Evolutionary conservation across 2,113 vertebrate species (phyloP), one percentile per base, ranked within the genome.

Genomic region (Dunckerocampus dactyliophorus): DNA sequence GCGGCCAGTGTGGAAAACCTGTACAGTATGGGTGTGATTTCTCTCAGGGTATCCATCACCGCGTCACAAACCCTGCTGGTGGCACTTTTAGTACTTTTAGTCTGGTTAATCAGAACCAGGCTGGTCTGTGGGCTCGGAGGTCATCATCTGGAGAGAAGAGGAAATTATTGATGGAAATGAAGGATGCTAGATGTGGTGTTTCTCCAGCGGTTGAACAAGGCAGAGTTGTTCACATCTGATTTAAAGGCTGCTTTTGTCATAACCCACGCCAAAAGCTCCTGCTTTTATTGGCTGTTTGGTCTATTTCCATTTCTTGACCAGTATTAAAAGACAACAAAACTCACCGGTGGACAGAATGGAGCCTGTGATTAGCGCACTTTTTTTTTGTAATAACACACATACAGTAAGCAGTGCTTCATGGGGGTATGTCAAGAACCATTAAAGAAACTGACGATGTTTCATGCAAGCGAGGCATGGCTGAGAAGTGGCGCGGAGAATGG

Each of bases 41-140:
- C 85, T 81, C 84, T 87, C 72, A 91, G 89, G 90, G 89, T 80
- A 91, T 93, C 92, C 92, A 87, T 91, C 92, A 88, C 86, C 82
- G 90, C 87, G 76, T 71, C 61, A 69, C 80, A 85, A 80, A 83
- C 85, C 90, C 91, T 90, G 88, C 89, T 86, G 88, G 47, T 79
- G 89, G 87, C 83, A 74, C 89, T 89, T 78, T 66, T 45, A 46
- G 73, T 69, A 59, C 73, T 12, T 28, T 47, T 10, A 64, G 69
- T 65, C 39, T 14, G 82, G 65, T 72, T 88, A 88, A 89, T 88
- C 73, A 75, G 72, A 87, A 87, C 67, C 88, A 86, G 87, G 64
- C 76, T 1, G 62, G 17, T 65, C 62, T 39, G 51, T 65, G 81
- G 80, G 61, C 68, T 71, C 74, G 14, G 46, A 76, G 83, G 86